phyloP scores from a whole-genome alignment of 2,888 invertebrate species.

The Encarsia formosa region DNA sequence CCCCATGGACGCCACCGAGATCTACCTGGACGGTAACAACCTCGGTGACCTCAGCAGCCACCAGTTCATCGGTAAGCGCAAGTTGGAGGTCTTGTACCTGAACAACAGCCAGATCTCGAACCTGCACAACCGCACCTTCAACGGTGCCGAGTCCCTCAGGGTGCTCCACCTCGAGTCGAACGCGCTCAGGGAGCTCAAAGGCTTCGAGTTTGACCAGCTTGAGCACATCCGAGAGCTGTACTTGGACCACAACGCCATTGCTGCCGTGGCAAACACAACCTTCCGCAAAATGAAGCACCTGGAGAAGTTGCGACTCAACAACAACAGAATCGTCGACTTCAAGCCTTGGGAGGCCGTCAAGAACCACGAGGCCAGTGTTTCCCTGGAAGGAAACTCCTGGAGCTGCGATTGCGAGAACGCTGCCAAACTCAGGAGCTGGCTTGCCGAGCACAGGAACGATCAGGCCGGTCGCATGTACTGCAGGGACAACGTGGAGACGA shows the following conservation, averaged over 20 bases:
- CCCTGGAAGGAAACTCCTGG: constrained; percentile 77
- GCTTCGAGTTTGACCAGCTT: constrained; percentile 74
- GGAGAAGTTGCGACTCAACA: constrained; percentile 70
- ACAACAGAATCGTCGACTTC: constrained; percentile 74
- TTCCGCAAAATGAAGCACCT: constrained; percentile 70
- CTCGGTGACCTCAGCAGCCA: constrained; percentile 76
- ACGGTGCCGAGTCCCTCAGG: constrained; percentile 70
- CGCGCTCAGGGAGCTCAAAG: constrained; percentile 65
- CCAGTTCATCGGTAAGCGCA: constrained; percentile 82
- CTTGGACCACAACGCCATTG: constrained; percentile 71
- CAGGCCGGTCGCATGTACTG: constrained; percentile 65
- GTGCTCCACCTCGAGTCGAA: constrained; percentile 76
- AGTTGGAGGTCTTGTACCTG: constrained; percentile 71
- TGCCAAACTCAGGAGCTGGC: constrained; percentile 66
- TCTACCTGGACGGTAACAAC: constrained; percentile 79
- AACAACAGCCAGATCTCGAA: constrained; percentile 74
- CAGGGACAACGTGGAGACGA: constrained; percentile 56
- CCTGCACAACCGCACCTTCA: constrained; percentile 77
- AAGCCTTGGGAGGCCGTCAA: constrained; percentile 65
- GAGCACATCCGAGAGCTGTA: constrained; percentile 71
- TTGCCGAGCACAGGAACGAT: constrained; percentile 64
- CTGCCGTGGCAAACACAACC: constrained; percentile 69
- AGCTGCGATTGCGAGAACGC: constrained; percentile 76
- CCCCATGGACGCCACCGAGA: constrained; percentile 86
- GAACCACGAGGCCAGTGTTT: constrained; percentile 61